Percentiles rank a stretch among this genome's conserved stretches.
These are phyloP conservation scores for Empidonax traillii DNA, from an alignment of 2,113 vertebrate species.

Conservation along the genomic window DNA sequence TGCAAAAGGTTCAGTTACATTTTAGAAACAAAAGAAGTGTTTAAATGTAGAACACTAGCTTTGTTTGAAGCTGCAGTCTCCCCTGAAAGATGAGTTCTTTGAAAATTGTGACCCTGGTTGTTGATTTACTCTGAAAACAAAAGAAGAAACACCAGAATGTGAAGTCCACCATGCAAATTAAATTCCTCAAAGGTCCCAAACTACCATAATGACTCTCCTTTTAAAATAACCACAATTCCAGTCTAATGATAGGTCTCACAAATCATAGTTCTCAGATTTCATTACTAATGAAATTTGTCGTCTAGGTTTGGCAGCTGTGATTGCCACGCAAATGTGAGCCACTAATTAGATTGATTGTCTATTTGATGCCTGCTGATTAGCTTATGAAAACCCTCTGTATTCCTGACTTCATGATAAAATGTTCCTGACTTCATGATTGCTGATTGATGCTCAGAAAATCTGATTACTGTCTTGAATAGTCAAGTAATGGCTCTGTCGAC, in stretches of 20 bases:
- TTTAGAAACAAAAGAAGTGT: not conserved
- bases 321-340: slow-evolving; percentile 73
- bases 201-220: not conserved
- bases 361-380: slow-evolving; percentile 80
- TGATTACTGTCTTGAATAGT: slow-evolving; percentile 77
- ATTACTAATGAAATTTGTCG: slow-evolving; percentile 75
- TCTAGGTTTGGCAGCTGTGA: slow-evolving; percentile 72
- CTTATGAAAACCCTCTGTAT: slow-evolving; percentile 78
- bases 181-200: slow-evolving; percentile 19
- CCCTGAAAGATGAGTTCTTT: not conserved
- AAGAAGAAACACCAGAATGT: not conserved
- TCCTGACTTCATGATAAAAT: slow-evolving; percentile 74
- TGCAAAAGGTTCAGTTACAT: not conserved
- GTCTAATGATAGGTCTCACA: slow-evolving; percentile 64
- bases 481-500: slow-evolving; percentile 71
- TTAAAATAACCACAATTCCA: slow-evolving; percentile 51
- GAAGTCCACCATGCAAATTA: not conserved
- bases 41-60: not conserved
- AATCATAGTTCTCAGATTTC: slow-evolving; percentile 72
- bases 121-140: not conserved
- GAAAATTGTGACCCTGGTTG: not conserved
- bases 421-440: slow-evolving; percentile 75
- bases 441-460: slow-evolving; percentile 76
- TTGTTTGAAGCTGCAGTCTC: not conserved
- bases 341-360: slow-evolving; percentile 83